phyloP scores from a whole-genome alignment of 2,797 vertebrate species.

The Gastrophryne carolinensis region DNA sequence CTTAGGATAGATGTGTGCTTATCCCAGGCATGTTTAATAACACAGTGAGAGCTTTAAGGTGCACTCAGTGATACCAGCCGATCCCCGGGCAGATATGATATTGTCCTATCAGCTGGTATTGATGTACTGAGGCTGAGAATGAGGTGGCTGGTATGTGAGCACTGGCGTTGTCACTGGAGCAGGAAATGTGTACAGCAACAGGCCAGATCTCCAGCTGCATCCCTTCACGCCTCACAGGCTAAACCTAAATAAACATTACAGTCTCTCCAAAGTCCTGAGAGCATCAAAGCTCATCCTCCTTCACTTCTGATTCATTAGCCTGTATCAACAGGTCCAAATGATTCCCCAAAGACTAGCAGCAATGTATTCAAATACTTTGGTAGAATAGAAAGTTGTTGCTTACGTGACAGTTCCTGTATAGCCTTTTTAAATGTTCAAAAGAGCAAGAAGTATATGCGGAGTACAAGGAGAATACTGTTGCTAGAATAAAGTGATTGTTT shows the following conservation, averaged over 20 bases:
- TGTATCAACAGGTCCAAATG: conserved; percentile 21
- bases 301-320: conserved; percentile 7
- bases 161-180: conserved; percentile 8
- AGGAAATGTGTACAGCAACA: conserved; percentile 2
- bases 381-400: neutral
- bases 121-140: neutral
- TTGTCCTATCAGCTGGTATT: neutral
- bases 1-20: too few species aligned
- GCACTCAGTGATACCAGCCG: too few species aligned
- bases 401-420: neutral
- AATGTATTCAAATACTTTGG: neutral
- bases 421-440: neutral
- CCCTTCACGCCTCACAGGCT: conserved; percentile 21
- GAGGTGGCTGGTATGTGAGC: conserved; percentile 20
- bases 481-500: neutral
- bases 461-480: neutral
- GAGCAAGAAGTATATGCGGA: neutral
- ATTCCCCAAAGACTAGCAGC: neutral
- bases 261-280: neutral
- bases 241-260: conserved; percentile 34
- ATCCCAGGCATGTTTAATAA: neutral
- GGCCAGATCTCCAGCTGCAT: conserved; percentile 42
- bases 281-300: conserved; percentile 32
- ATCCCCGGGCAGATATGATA: neutral
- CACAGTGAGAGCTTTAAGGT: neutral